Conservation (phyloP, 2,888 invertebrate genomes). For the Oligia latruncula region DNA sequence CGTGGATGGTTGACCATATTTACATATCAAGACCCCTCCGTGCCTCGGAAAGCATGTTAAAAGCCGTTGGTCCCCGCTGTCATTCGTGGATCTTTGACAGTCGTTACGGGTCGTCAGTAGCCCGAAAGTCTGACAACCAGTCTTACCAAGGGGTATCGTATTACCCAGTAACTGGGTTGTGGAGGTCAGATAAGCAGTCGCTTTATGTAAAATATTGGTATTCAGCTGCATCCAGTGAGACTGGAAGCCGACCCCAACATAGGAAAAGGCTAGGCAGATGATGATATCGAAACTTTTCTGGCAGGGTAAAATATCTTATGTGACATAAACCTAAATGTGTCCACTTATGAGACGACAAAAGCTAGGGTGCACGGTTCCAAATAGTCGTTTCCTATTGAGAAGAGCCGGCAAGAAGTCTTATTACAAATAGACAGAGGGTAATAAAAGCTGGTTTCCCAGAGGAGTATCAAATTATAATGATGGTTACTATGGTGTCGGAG, state of each 20-base stretch:
- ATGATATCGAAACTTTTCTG: no score
- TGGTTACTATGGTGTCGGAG: neutral
- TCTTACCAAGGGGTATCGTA: neutral
- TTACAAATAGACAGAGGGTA: constrained; percentile 1
- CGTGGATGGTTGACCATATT: neutral
- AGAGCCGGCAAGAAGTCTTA: neutral
- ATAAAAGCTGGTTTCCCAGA: neutral
- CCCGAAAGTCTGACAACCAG: neutral
- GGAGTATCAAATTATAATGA: constrained; percentile 11
- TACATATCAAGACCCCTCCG: neutral
- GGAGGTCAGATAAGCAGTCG: no score
- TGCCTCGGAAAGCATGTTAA: neutral
- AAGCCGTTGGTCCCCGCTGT: neutral
- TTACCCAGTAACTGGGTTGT: neutral
- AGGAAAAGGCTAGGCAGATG: neutral
- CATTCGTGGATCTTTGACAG: neutral
- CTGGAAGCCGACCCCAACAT: no score
- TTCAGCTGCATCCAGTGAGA: no score
- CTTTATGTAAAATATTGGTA: no score
- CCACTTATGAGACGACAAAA: no score
- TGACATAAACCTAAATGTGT: no score
- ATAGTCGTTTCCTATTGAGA: no score
- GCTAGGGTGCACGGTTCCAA: no score
- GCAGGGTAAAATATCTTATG: no score
- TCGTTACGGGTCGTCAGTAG: neutral